Evolutionary conservation across 2,888 invertebrate genomes (phyloP), one percentile per base, ranked within the genome.

Genomic region (Priocnemis perturbator): DNA sequence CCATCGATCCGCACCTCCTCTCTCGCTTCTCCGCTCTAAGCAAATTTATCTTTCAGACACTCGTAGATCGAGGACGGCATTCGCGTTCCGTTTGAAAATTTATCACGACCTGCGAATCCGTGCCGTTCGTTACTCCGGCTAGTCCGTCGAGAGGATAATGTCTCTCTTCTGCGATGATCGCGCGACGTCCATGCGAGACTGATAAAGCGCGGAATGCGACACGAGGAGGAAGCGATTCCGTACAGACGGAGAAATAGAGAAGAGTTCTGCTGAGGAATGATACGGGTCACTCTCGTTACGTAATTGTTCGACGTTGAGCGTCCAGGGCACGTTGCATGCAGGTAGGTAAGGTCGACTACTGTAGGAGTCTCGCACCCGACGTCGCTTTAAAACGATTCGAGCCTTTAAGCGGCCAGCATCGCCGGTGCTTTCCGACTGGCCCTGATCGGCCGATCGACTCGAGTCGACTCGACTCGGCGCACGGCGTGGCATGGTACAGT

Each of bases 261-360:
- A 50, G 14, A 5, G 19, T 17, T 17, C 50, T 26, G 5, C 17
- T 17, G 50, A 1, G 17, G 17, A 17, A 17, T 17, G 19, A 50
- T 50, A n/a, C 1, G 17, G 50, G 9, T 47, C 50, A 17, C 60
- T 48, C 70, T 76, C 67, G 73, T 78, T 77, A 76, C 71, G 72
- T 81, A 81, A 81, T 81, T 81, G 78, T 79, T 81, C 72, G 73
- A 77, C 67, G 73, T 45, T 56, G 58, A 60, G 60, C 66, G 70
- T 74, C 64, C 53, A 55, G 67, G 64, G 17, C 17, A 50, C 19
- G 50, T 50, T 17, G 17, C 70, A 60, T 60, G 64, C 64, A 68
- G 64, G 64, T 66, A 68, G 64, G 67, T 30, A 53, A 20, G 48
- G 60, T 48, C 61, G 47, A 4, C 26, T 20, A 23, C 47, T 47